Base-by-base conservation (phyloP, 2,797 vertebrate species). In the Labeo calbasu region DNA sequence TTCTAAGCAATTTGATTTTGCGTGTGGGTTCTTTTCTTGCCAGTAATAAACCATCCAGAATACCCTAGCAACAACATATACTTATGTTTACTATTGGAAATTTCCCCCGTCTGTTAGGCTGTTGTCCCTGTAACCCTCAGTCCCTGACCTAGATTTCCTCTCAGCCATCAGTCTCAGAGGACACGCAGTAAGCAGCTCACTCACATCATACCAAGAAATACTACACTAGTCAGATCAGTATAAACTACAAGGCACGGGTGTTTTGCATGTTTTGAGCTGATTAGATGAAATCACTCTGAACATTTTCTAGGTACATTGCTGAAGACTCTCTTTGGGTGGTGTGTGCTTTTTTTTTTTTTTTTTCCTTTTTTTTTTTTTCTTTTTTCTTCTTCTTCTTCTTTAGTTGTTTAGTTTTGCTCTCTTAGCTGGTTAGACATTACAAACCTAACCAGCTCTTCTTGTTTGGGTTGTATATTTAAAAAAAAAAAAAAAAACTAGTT, bases 121-220 rank as follows among this genome's bases (percentile, higher is more conserved):
- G 25, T 28, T 32, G 57, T 82, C 78, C 79, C 85, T 77, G 66
- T 82, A 86, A 66, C 82, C 86, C 83, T 79, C 83, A 85, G 71
- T 83, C 72, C 73, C 69, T 91, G 89, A 87, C 89, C 88, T 85
- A 88, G 86, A 89, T 91, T 88, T 66, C 83, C 59, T 81, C 55
- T 65, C 63, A 73, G 76, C 57, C 59, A 68, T 83, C 53, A 57
- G 65, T 83, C 83, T 61, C 85, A 80, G 79, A 77, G 68, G 77
- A 40, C 76, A 63, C 19, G 48, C 57, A 32, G 36, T 71, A n/a
- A 40, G 65, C 48, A 7, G 61, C 69, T 81, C 21, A 46, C 53
- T 70, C 23, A 14, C 25, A n/a, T 23, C 51, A 73, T 46, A 50
- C 50, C 17, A n/a, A 85, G 70, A 79, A 79, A 76, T 69, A 48